These are phyloP conservation scores for Laupala kohalensis DNA, from an alignment of 1,140 invertebrate genomes.

Conservation along the genomic window DNA sequence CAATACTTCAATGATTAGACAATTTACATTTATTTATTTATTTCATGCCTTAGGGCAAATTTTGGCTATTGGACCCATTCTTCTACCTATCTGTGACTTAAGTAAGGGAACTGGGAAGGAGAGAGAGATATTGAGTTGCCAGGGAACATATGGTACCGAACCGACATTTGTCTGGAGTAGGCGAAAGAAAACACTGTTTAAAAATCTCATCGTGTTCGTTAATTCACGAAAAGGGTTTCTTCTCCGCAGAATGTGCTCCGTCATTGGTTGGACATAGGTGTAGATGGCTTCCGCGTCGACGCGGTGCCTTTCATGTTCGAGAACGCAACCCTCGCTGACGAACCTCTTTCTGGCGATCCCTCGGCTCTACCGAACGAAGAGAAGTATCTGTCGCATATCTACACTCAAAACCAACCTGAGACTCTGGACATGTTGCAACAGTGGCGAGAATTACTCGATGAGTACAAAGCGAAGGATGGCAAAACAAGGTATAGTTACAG, in stretches of 20 bases:
- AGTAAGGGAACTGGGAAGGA: too few relatives aligned
- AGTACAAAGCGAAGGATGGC: constrained; percentile 28
- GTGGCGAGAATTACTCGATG: constrained; percentile 47
- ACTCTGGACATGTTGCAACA: constrained; percentile 45
- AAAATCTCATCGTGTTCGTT: too few relatives aligned
- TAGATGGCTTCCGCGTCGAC: constrained; percentile 63
- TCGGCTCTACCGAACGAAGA: constrained; percentile 30
- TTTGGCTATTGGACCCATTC: too few relatives aligned
- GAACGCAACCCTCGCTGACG: constrained; percentile 36
- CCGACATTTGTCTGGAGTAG: too few relatives aligned
- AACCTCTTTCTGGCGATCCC: constrained; percentile 32
- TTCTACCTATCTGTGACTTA: too few relatives aligned
- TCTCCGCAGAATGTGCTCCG: constrained; percentile 42
- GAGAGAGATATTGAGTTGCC: too few relatives aligned
- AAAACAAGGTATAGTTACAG: constrained; percentile 6
- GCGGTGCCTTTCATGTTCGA: constrained; percentile 46
- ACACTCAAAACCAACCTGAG: constrained; percentile 45
- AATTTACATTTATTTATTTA: too few relatives aligned
- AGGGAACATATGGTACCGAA: too few relatives aligned
- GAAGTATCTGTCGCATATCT: constrained; percentile 44
- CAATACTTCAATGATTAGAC: too few relatives aligned
- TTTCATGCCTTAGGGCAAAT: too few relatives aligned
- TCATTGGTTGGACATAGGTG: constrained; percentile 63
- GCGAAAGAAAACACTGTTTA: too few relatives aligned
- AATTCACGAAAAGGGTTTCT: too few relatives aligned